Conservation (phyloP, 2,888 invertebrate genomes). For the Orthosia gothica region DNA sequence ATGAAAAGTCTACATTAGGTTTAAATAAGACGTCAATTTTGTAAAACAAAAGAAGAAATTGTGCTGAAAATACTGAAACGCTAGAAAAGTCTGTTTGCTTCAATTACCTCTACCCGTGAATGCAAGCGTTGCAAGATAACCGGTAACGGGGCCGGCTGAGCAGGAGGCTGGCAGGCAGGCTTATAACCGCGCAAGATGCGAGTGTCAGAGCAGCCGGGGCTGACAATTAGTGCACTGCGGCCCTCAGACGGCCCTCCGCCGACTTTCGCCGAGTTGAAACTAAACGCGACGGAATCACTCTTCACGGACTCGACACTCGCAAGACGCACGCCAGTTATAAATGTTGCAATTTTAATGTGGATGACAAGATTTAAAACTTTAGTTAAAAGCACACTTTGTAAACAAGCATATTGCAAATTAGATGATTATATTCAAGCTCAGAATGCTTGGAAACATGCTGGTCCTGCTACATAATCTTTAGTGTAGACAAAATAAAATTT, state of each 20-base stretch:
- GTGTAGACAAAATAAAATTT: too few species aligned
- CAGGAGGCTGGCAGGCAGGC: slow-evolving; percentile 40
- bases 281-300: slow-evolving; percentile 77
- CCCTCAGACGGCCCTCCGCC: slow-evolving; percentile 82
- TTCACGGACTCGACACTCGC: slow-evolving; percentile 67
- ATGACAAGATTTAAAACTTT: too few species aligned
- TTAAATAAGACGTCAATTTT: not conserved
- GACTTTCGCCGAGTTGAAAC: slow-evolving; percentile 72
- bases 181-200: slow-evolving; percentile 52
- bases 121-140: slow-evolving; percentile 37
- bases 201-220: slow-evolving; percentile 69
- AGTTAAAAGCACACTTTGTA: too few species aligned
- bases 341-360: slow-evolving; percentile 59
- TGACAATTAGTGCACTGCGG: slow-evolving; percentile 83
- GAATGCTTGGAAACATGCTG: too few species aligned
- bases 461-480: too few species aligned
- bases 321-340: slow-evolving; percentile 64
- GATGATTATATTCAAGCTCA: too few species aligned
- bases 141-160: slow-evolving; percentile 46
- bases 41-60: not conserved
- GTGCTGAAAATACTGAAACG: not conserved
- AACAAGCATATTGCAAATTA: too few species aligned
- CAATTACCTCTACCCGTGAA: slow-evolving; percentile 23
- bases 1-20: not conserved
- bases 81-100: slow-evolving; percentile 15